phyloP scores from a whole-genome alignment of 2,113 vertebrate species.

The Peucedramus taeniatus region DNA sequence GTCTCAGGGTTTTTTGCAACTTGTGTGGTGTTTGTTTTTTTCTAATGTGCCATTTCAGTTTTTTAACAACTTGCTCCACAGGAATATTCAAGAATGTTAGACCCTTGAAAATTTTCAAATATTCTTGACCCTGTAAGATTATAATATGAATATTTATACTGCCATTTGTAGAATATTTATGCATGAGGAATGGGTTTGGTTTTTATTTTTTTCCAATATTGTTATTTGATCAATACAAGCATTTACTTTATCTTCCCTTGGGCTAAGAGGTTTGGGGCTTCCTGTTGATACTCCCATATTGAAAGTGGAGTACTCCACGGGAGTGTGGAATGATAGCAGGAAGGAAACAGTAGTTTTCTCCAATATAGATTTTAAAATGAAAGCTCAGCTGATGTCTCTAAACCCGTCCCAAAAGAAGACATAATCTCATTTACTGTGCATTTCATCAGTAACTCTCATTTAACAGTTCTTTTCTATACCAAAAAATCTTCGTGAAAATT shows the following conservation, averaged over 20 bases:
- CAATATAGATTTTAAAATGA: not conserved
- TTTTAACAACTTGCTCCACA: not conserved
- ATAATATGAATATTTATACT: not conserved
- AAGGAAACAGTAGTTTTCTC: not conserved
- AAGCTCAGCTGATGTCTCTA: not conserved
- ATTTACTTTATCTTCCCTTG: not conserved
- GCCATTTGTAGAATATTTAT: not conserved
- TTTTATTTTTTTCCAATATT: not conserved
- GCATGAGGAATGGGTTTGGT: not conserved
- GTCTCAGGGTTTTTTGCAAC: not conserved
- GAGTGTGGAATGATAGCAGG: not conserved
- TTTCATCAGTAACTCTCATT: not conserved
- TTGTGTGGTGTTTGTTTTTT: not conserved
- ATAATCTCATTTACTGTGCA: not conserved
- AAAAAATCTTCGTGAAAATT: not conserved
- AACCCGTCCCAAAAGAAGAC: not conserved
- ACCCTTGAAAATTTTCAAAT: not conserved
- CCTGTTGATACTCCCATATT: not conserved
- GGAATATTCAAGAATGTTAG: not conserved
- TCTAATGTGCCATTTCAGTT: not conserved
- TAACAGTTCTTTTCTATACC: not conserved
- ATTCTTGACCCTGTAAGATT: rapidly evolving
- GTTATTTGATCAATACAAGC: not conserved
- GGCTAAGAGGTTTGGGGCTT: not conserved
- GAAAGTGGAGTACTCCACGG: rapidly evolving